Base-by-base conservation (phyloP, 2,113 vertebrate species). In the Entomyzon cyanotis region DNA sequence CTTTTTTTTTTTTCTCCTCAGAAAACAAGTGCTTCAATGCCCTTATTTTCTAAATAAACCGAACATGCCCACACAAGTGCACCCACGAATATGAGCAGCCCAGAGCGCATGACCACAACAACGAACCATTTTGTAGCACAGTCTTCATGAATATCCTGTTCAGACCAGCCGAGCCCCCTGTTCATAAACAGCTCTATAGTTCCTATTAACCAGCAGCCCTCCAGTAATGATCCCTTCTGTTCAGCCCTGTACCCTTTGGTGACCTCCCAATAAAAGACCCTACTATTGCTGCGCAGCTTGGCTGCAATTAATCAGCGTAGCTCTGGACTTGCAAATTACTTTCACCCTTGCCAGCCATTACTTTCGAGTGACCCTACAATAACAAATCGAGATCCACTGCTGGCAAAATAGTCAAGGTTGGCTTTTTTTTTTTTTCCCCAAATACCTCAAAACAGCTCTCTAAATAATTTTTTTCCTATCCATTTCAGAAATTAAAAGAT, bases 11-110 rank as follows among this genome's bases (percentile, higher is more conserved):
- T 39, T 25, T 7, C 58, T 60, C 62, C 87, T 95, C 79, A 80
- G 85, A 95, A 95, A 96, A 89, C 92, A 96, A 96, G 94, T 84
- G 94, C 93, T 89, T 96, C 95, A 96, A 96, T 97, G 85, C 90
- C 79, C 94, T 94, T 97, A 95, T 97, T 96, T 96, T 95, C 93
- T 96, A 94, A 97, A 96, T 90, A 97, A 96, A 97, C 93, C 11
- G 93, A 96, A 96, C 94, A 86, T 95, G 94, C 93, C 95, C 95
- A 97, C 94, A 93, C 95, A 96, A 95, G 92, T 74, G 93, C 94
- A 93, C 94, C 94, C 95, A 96, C 88, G 83, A 91, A 92, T 64
- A 27, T 74, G 50, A 96, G 90, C 92, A 95, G 92, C 75, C 90
- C 79, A 94, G 79, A 88, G 93, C 77, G 74, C 96, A 95, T 96